Evolutionary conservation across 2,113 vertebrate genomes (phyloP), one percentile per base, ranked within the genome.

Genomic region (Ploceus nigricollis): DNA sequence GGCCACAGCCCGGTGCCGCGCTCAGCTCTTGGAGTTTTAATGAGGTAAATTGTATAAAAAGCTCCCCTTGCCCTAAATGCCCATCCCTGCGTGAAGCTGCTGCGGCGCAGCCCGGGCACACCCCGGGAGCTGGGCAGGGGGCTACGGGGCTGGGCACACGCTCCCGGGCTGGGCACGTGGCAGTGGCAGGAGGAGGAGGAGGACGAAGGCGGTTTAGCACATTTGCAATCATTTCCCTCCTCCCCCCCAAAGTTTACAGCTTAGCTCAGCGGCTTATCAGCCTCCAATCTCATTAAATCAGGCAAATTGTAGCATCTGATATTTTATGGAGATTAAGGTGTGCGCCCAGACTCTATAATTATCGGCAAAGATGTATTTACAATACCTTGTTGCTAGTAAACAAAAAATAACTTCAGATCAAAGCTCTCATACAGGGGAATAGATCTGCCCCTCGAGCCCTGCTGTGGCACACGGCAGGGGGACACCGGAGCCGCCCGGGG

Each of bases 241-340:
- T 68, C 91, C 77, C 76, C 54, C 47, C 42, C 35, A 61, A 58
- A 48, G 79, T 96, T 96, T 83, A 65, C 94, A 94, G 94, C 94
- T 97, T 93, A 95, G 78, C 87, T 97, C 94, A 95, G 92, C 44
- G 56, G 37, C 96, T 96, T 89, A 95, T 95, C 96, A 95, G 76
- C 93, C 96, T 96, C 93, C 95, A 63, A 71, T 92, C 96, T 94
- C 96, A 96, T 97, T 97, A 97, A 97, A 97, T 96, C 96, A 96
- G 94, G 95, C 94, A 97, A 97, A 97, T 94, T 96, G 97, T 93
- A 97, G 95, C 96, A 96, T 95, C 97, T 94, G 95, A 97, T 96
- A 90, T 93, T 95, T 97, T 96, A 94, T 95, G 94, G 96, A 97
- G 96, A 95, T 94, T 68, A 96, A 97, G 95, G 95, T 89, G 84